Percentiles rank a stretch among this genome's conserved stretches.
These are phyloP conservation scores for Clunio marinus DNA, from an alignment of 2,888 invertebrate species.

Conservation along the genomic window DNA sequence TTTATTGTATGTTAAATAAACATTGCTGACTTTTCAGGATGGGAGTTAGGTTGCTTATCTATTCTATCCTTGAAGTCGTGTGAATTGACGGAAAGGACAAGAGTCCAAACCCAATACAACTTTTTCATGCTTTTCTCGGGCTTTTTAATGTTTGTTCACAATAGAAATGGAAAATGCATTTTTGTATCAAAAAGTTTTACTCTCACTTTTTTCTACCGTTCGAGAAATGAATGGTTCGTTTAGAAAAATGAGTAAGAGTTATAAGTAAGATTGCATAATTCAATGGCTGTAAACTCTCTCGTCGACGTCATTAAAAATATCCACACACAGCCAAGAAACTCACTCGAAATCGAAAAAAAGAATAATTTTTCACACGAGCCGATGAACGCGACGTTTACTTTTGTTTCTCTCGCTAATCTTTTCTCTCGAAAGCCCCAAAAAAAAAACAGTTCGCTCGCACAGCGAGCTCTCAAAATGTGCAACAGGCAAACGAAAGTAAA, in stretches of 20 bases:
- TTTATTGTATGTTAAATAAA: too few species aligned
- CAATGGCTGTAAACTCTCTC: neutral
- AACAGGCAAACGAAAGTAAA: constrained; percentile 33
- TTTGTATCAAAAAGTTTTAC: too few species aligned
- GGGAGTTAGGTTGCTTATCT: too few species aligned
- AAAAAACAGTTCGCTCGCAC: neutral
- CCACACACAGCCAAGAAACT: neutral
- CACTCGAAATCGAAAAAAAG: neutral
- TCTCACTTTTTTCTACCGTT: neutral
- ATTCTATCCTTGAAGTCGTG: too few species aligned
- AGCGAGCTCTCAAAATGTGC: neutral
- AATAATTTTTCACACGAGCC: neutral
- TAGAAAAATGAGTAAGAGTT: neutral
- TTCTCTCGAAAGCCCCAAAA: neutral
- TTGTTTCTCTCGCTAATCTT: constrained; percentile 5
- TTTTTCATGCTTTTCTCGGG: too few species aligned
- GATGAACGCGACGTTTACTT: neutral
- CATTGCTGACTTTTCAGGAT: too few species aligned
- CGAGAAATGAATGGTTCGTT: too few species aligned
- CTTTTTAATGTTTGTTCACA: too few species aligned
- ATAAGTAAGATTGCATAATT: neutral
- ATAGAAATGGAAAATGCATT: too few species aligned
- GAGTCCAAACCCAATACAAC: too few species aligned
- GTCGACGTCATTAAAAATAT: neutral
- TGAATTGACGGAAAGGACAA: too few species aligned